A percentile compares a stretch with the other conserved stretches of the same genome.
Evolutionary conservation across 2,888 invertebrate genomes (phyloP).

Genomic region (Drosophila fungiperda): DNA sequence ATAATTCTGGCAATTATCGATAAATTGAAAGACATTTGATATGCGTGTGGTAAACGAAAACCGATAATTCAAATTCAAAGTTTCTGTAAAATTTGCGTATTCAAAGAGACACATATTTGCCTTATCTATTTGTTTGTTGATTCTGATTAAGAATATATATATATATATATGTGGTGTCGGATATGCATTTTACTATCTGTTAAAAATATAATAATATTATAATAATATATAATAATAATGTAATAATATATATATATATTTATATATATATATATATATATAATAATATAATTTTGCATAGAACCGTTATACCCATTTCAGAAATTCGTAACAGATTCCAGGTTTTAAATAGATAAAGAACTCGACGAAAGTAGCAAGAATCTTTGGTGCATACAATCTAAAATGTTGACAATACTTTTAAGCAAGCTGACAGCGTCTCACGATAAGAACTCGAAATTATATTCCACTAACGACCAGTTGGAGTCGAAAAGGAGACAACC

Average conservation of each 20-base stretch:
- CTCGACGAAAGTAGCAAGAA: background rate
- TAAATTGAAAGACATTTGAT: background rate
- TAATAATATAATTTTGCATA: background rate
- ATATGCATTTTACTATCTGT: background rate
- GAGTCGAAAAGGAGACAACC: background rate
- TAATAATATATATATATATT: no score
- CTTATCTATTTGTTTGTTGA: background rate
- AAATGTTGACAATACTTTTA: slow-evolving; percentile 4
- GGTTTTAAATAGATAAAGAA: background rate
- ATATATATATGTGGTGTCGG: background rate
- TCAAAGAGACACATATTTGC: background rate
- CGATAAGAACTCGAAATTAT: background rate
- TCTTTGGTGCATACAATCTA: background rate
- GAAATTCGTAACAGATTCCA: background rate
- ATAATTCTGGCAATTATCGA: background rate
- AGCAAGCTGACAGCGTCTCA: background rate
- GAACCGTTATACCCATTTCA: background rate
- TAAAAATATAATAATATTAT: background rate
- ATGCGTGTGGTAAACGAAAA: no score
- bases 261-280: no score
- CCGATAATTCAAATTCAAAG: no score
- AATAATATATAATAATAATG: no score
- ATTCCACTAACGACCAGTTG: background rate
- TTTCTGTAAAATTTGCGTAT: no score
- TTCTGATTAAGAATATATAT: background rate